Base-by-base conservation (phyloP, 2,888 invertebrate species). In the Ligdia adustata region DNA sequence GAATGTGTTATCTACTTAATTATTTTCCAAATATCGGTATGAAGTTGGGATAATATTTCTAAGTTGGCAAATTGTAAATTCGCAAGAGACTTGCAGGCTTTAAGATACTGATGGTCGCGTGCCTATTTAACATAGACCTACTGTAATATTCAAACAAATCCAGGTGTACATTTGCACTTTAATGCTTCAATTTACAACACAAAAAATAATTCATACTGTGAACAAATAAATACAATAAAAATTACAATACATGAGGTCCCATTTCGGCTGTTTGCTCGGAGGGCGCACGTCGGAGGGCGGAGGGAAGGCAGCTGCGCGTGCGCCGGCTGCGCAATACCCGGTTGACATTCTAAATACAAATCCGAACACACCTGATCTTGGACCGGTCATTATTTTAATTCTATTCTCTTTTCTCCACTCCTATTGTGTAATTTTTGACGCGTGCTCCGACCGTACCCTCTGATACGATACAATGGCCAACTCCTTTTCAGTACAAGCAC, bases 291-390 rank as follows among this genome's bases (percentile, higher is more conserved):
- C 69, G 79, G 60, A 67, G 63, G 72, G 69, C 72, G 74, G 76
- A 72, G 78, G 82, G 77, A 69, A 59, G 72, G 75, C 89, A 85
- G 88, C 88, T 85, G 88, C 85, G 76, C 75, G 72, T 68, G 82
- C 74, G 78, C 72, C 77, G 87, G 87, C 82, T 87, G 89, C 79
- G 69, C 72, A 58, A 68, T 62, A 75, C 69, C 77, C 79, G 71
- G 77, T 82, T 82, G 85, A 86, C 84, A 86, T 83, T 82, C 69
- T 79, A 77, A 33, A 48, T 77, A 82, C 76, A 85, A 89, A 87
- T 86, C 86, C 78, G 71, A 66, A 75, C 88, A 79, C 86, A 88
- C 89, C 88, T 88, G 87, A 88, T 84, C 79, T 75, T 66, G 57
- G 76, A 80, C 82, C 76, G 78, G 75, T 80, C 78, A 83, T 85